Evolutionary conservation across 2,113 vertebrate genomes (phyloP), one percentile per base, ranked within the genome.

Genomic region (Oplegnathus fasciatus): DNA sequence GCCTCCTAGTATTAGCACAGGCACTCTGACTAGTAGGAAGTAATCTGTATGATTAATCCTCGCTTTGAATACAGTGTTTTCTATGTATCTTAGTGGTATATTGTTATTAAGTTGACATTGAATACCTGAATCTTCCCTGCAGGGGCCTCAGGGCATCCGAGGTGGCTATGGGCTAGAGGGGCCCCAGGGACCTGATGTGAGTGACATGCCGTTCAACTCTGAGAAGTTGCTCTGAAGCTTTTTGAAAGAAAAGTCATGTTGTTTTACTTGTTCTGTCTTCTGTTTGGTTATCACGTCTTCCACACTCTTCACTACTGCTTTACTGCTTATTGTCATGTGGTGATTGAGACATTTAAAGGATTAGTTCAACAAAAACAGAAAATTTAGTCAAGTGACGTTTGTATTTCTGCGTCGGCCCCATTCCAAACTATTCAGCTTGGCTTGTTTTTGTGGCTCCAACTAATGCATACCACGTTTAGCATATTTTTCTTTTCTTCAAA

Each of bases 121-220:
- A 74, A 74, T 20, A 34, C 40, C 78, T 73, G 30, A 58, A 83
- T 83, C 9, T 90, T 86, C 30, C 48, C 48, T 89, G 60, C 83
- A 98, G 97, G 97, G 97, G 1, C 80, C 93, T 84, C 88, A 14
- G 0, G 97, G 97, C 22, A 82, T 86, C 52, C 95, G 96, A 89
- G 97, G 97, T 40, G 81, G 55, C 0, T 9, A 24, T 0, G 97
- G 97, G 15, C 87, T 87, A 50, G 96, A 96, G 71, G 97, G 97
- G 4, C 83, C 93, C 1, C 1, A 60, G 18, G 97, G 97, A 2
- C 94, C 86, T 0, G 93, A 96, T 89, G 97, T 98, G 90, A 97
- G 96, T 92, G 26, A 80, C 52, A 28, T 48, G 1, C 37, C 17
- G 2, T 77, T 28, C 1, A 3, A 48, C 67, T 80, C 1, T 9